Base-by-base conservation (phyloP, 2,888 invertebrate genomes). In the Periphyllus acericola region DNA sequence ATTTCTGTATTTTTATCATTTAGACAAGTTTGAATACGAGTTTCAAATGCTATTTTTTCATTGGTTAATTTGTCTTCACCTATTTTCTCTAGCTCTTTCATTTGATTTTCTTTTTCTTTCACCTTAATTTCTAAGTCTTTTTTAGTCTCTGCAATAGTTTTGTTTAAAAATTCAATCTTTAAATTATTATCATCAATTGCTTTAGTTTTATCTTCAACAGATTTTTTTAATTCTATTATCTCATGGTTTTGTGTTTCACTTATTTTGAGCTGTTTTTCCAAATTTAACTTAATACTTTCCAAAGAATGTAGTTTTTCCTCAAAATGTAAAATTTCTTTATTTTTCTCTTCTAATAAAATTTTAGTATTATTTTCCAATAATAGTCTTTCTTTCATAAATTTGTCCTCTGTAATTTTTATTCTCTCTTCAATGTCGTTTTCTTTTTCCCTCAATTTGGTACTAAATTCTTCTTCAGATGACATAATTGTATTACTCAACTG, bases 201-300 rank as follows among this genome's bases (percentile, higher is more conserved):
- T 87, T 81, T 74, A 34, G 14, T 74, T 75, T 87, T 79, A 55
- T 84, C 71, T 60, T 71, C 19, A 3, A 78, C 25, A 52, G 11
- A 14, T 80, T 85, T 84, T 71, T 79, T 89, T 25, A 89, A 89
- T 32, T 78, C 71, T 66, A 9, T 60, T 32, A 89, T 40, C n/a
- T 89, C 84, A 68, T 25, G 6, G 79, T 89, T 74, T 78, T 84
- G 68, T 66, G 6, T 74, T 72, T 66, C 36, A 17, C 32, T 71
- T 2, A 36, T 14, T 9, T 88, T 83, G 11, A 83, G 52, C 8
- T 87, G 72, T 72, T 81, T 32, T 11, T 88, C 84, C 4, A 74
- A 36, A 25, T 60, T 40, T 36, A 79, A 52, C n/a, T 84, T 79
- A 32, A n/a, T 60, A 32, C 25, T 55, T 40, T 72, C 55, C 5